phyloP scores from a whole-genome alignment of 2,797 vertebrate species.

The Diplodus puntazzo region DNA sequence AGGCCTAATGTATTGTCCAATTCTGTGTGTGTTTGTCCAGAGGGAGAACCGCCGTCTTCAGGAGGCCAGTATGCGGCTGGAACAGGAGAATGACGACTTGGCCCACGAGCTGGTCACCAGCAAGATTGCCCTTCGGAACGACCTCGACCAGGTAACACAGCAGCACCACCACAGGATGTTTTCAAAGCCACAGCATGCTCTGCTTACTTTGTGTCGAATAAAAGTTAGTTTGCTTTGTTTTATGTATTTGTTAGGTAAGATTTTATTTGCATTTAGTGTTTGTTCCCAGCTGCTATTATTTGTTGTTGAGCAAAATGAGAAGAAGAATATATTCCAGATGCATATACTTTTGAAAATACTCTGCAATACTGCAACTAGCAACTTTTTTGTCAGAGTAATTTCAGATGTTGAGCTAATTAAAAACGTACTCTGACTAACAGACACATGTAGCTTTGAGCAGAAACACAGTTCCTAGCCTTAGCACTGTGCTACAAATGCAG shows the following conservation, averaged over 20 bases:
- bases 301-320: background rate
- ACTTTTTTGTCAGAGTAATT: background rate
- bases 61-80: slow-evolving; percentile 97
- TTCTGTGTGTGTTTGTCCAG: slow-evolving; percentile 77
- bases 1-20: background rate
- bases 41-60: slow-evolving; percentile 97
- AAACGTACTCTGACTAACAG: background rate
- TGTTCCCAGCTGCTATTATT: background rate
- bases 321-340: background rate
- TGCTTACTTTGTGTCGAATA: background rate
- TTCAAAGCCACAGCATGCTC: background rate
- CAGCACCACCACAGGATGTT: background rate
- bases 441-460: background rate
- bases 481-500: background rate
- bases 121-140: slow-evolving; percentile 97
- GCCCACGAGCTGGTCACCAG: slow-evolving; percentile 98
- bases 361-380: background rate
- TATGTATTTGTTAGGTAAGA: background rate
- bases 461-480: background rate
- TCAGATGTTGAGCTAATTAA: background rate
- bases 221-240: background rate
- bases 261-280: background rate
- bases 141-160: slow-evolving; percentile 93
- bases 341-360: background rate
- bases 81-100: slow-evolving; percentile 98